Conservation (phyloP, 2,797 vertebrate species). For the Enteromius argenteus region DNA sequence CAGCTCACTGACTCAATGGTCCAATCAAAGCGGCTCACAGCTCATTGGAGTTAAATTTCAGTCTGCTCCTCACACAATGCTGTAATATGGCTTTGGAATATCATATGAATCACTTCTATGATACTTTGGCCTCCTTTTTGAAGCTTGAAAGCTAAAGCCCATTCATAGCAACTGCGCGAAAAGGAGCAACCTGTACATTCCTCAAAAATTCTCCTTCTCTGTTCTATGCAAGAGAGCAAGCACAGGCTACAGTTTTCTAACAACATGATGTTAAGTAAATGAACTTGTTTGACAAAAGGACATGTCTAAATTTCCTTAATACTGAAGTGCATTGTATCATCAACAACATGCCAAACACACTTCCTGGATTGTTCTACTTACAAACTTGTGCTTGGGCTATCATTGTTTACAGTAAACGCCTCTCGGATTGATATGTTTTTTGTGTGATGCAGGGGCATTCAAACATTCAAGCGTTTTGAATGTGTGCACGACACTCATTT, state of each 20-base stretch:
- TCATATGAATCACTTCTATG: not conserved
- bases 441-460: not conserved
- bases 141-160: not conserved
- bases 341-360: not conserved
- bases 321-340: not conserved
- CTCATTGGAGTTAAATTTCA: not conserved
- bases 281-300: not conserved
- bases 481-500: not conserved
- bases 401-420: slow-evolving; percentile 21
- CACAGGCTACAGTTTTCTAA: not conserved
- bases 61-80: not conserved
- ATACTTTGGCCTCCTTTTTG: not conserved
- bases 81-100: not conserved
- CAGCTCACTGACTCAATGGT: not conserved
- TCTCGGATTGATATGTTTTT: not conserved
- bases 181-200: not conserved
- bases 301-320: not conserved
- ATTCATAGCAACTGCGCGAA: not conserved
- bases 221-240: not conserved
- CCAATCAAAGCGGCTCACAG: not conserved
- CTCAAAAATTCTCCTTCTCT: not conserved
- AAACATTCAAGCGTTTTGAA: not conserved
- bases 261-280: not conserved
- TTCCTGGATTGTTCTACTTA: not conserved
- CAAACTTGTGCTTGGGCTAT: not conserved